Conservation (phyloP, 1,140 invertebrate species). For the Leptopilina boulardi region DNA sequence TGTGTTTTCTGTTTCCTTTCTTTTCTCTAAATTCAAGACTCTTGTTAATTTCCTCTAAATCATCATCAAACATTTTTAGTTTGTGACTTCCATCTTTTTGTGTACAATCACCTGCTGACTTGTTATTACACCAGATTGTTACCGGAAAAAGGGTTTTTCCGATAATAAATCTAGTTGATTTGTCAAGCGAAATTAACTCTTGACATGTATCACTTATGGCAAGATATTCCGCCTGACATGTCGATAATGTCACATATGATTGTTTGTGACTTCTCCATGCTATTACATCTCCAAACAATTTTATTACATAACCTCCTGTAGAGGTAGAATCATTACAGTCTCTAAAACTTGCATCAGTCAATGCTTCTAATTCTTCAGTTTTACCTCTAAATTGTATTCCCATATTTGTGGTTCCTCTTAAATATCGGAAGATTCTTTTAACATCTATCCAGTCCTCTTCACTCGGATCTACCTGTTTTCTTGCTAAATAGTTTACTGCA, state of each 20-base stretch:
- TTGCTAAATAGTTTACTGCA: too few species aligned
- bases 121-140: too few species aligned
- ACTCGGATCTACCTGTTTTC: slow-evolving; percentile 47
- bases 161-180: too few species aligned
- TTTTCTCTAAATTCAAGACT: too few species aligned
- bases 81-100: too few species aligned
- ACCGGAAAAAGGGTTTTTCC: too few species aligned
- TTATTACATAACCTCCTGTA: slow-evolving; percentile 29
- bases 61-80: too few species aligned
- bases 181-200: too few species aligned
- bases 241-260: slow-evolving; percentile 52
- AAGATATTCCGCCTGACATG: slow-evolving; percentile 58
- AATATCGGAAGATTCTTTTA: slow-evolving; percentile 35
- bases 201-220: too few species aligned
- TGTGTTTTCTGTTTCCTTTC: too few species aligned
- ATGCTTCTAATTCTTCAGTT: slow-evolving; percentile 5
- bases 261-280: slow-evolving; percentile 56
- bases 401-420: not conserved
- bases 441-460: slow-evolving; percentile 52
- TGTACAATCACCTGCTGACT: too few species aligned
- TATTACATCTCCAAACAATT: slow-evolving; percentile 48
- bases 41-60: too few species aligned
- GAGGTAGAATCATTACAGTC: not conserved
- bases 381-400: slow-evolving; percentile 9
- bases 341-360: slow-evolving; percentile 42